phyloP scores from a whole-genome alignment of 2,888 invertebrate genomes.

The Asteroscopus sphinx region DNA sequence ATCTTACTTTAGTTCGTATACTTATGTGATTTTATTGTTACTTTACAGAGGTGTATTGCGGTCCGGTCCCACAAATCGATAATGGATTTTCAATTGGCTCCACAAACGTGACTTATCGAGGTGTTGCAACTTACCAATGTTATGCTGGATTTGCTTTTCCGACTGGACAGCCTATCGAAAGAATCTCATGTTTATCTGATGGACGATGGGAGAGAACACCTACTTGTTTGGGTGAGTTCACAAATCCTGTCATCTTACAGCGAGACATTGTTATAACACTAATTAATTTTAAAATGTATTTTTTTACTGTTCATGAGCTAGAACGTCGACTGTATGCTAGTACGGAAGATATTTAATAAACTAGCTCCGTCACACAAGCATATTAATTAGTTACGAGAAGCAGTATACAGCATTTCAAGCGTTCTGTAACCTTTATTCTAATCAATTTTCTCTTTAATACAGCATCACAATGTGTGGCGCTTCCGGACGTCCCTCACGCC shows the following conservation, averaged over 20 bases:
- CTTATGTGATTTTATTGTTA: constrained; percentile 46
- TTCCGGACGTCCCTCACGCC: constrained; percentile 96
- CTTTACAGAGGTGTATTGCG: constrained; percentile 96
- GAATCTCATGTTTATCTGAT: constrained; percentile 96
- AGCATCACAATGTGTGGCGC: constrained; percentile 97
- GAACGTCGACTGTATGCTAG: too few species aligned
- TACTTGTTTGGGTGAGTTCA: constrained; percentile 94
- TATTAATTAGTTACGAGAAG: too few species aligned
- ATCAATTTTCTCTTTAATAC: constrained; percentile 50
- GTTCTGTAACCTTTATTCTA: background rate
- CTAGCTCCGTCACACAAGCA: too few species aligned
- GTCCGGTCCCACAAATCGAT: constrained; percentile 99
- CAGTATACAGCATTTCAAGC: too few species aligned
- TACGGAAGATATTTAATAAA: too few species aligned
- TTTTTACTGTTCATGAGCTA: too few species aligned
- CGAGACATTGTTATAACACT: too few species aligned
- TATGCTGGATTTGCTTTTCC: constrained; percentile 98
- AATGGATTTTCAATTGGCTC: constrained; percentile 99
- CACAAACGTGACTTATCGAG: constrained; percentile 98
- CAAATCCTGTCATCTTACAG: too few species aligned
- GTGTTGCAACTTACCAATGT: constrained; percentile 98
- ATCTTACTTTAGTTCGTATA: constrained; percentile 25
- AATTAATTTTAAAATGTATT: too few species aligned
- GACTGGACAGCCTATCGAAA: constrained; percentile 95
- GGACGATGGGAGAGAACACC: constrained; percentile 98